Evolutionary conservation across 2,888 invertebrate species (phyloP).

Genomic region (Byasa hedistus): DNA sequence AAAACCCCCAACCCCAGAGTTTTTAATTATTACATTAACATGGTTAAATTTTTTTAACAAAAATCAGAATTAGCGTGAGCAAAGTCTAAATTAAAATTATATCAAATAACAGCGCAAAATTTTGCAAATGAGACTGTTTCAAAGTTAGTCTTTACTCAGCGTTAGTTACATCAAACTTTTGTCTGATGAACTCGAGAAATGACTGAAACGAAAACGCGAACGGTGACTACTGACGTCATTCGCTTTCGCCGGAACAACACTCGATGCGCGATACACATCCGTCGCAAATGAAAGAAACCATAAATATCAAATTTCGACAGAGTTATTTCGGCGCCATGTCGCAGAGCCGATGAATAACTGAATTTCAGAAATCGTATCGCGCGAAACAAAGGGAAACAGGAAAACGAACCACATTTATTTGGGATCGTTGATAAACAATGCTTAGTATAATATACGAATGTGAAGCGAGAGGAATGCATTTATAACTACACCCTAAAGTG

Average conservation of each 20-base stretch:
- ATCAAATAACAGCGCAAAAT: background rate
- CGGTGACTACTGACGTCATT: constrained; percentile 23
- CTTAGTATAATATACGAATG: background rate
- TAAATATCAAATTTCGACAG: constrained; percentile 27
- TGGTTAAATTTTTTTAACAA: too few relatives aligned
- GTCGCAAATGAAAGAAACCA: constrained; percentile 17
- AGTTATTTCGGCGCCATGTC: constrained; percentile 15
- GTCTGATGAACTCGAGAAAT: constrained; percentile 10
- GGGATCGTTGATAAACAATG: background rate
- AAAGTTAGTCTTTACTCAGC: background rate
- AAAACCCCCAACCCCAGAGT: too few relatives aligned
- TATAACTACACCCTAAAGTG: background rate
- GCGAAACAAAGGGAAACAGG: constrained; percentile 7
- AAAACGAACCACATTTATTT: background rate
- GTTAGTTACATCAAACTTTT: constrained; percentile 18
- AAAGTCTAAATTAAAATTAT: background rate
- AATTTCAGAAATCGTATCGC: constrained; percentile 16
- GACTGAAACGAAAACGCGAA: constrained; percentile 4
- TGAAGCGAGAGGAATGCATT: background rate
- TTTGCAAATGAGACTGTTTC: background rate
- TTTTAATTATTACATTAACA: too few relatives aligned
- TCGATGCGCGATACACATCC: constrained; percentile 22
- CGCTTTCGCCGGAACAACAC: constrained; percentile 18
- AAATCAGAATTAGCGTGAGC: background rate
- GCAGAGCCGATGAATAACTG: constrained; percentile 11